phyloP scores from a whole-genome alignment of 2,888 invertebrate species.

The Bhutanitis thaidina region DNA sequence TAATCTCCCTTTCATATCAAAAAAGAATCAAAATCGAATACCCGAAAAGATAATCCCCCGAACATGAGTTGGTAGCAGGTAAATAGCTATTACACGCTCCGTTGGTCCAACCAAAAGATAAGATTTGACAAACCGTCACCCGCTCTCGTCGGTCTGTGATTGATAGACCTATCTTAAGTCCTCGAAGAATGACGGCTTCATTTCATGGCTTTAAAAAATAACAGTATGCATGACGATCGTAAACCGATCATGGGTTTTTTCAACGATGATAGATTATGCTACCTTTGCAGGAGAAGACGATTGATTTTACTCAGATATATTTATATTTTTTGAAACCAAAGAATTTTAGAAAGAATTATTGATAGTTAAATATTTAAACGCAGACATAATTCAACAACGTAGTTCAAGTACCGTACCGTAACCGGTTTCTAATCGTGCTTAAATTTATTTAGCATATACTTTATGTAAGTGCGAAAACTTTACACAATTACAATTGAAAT shows the following conservation, averaged over 20 bases:
- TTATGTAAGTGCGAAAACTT: too few relatives aligned
- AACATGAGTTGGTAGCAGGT: conserved; percentile 57
- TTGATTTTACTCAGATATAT: too few relatives aligned
- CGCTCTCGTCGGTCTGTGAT: conserved; percentile 51
- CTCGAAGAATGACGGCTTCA: conserved; percentile 53
- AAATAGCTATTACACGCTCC: conserved; percentile 77
- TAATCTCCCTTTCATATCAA: conserved; percentile 52
- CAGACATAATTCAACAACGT: too few relatives aligned
- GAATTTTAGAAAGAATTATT: too few relatives aligned
- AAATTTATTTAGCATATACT: too few relatives aligned
- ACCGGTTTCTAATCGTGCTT: too few relatives aligned
- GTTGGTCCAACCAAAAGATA: conserved; percentile 57
- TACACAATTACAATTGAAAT: too few relatives aligned
- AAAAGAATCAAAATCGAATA: conserved; percentile 62
- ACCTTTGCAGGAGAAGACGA: too few relatives aligned
- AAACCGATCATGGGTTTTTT: background rate
- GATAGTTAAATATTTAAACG: too few relatives aligned
- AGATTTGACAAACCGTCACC: conserved; percentile 54
- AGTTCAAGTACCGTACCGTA: too few relatives aligned
- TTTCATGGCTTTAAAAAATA: conserved; percentile 38
- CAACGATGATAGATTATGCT: background rate
- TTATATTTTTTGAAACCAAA: too few relatives aligned
- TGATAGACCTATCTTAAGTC: conserved; percentile 54
- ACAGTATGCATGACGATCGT: background rate
- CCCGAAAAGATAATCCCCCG: conserved; percentile 57